phyloP scores from a whole-genome alignment of 2,113 vertebrate genomes.

The Megaleporinus macrocephalus region DNA sequence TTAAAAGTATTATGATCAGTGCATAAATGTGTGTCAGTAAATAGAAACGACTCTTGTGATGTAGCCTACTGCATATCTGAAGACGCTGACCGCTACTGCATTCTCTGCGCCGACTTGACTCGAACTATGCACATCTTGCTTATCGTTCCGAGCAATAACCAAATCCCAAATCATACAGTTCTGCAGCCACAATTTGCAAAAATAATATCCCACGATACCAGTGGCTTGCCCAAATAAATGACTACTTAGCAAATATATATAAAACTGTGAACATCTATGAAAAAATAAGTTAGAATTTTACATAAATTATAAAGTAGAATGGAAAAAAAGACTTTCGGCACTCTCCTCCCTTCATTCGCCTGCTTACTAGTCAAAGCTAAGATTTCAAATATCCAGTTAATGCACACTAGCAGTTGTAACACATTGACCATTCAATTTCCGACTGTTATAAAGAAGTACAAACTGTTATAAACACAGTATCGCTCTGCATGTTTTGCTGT shows the following conservation, averaged over 20 bases:
- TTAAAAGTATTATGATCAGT: constrained; percentile 33
- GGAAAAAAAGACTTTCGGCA: constrained; percentile 48
- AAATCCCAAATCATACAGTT: constrained; percentile 32
- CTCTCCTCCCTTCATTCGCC: not conserved
- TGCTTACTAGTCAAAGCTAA: not conserved
- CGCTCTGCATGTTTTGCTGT: constrained; percentile 1
- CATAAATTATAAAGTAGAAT: constrained; percentile 57
- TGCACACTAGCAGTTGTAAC: constrained; percentile 4
- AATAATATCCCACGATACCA: constrained; percentile 1
- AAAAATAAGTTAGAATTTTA: constrained; percentile 63
- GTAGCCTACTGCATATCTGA: constrained; percentile 18
- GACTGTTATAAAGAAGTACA: constrained; percentile 25
- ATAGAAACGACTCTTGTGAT: constrained; percentile 11
- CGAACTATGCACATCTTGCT: not conserved
- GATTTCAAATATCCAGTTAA: constrained; percentile 42
- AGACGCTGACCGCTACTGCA: not conserved
- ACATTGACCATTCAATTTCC: constrained; percentile 10
- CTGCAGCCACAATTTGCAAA: constrained; percentile 37
- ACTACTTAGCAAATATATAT: constrained; percentile 61
- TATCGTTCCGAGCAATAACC: not conserved
- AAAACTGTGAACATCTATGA: constrained; percentile 61
- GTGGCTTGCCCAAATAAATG: constrained; percentile 60
- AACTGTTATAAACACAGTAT: constrained; percentile 27
- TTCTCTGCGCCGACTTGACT: not conserved
- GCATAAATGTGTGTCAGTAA: constrained; percentile 18